Base-by-base conservation (phyloP, 2,113 vertebrate species). In the Monarcha castaneiventris region DNA sequence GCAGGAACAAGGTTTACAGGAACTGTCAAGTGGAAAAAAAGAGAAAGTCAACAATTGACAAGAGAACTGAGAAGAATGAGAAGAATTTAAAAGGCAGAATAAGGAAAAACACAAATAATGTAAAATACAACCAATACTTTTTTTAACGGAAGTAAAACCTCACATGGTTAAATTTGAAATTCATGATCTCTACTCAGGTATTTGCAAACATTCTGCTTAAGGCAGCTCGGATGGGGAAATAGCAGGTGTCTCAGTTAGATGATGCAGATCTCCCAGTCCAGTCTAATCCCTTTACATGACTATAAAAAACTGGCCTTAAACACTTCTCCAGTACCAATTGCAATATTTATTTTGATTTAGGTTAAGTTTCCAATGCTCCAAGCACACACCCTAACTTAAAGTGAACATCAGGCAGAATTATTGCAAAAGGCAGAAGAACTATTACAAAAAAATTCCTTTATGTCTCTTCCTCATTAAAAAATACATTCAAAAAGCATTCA, bases 1-100 rank as follows among this genome's bases (percentile, higher is more conserved):
- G 94, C 95, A 95, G 94, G 71, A 93, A 43, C 48, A 72, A 73
- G 58, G 80, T 52, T n/a, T 49, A 76, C 80, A 93, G 94, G 80
- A 93, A 93, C 95, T 97, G 96, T 67, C 39, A 69, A 86, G 84
- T 37, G 51, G 73, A 63, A 58, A 77, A 64, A 72, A 37, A 90
- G 84, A 93, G 54, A 91, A 55, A 94, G 69, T 90, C 87, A 96
- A 32, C 72, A 91, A 68, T 0, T n/a, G 46, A 88, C 72, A 93
- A 62, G 19, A 49, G 33, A 91, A 55, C 7, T 27, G 61, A 75
- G 46, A 67, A 88, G 43, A 49, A 79, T 7, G 2, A 35, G 30
- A 66, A 75, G 68, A 67, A 77, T 67, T 41, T 30, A 21, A 90
- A 92, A 84, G 68, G 19, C 41, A 78, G 61, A 61, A 51, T 20